Base-by-base conservation (phyloP, 2,888 invertebrate genomes). In the Malthinus flaveolus region DNA sequence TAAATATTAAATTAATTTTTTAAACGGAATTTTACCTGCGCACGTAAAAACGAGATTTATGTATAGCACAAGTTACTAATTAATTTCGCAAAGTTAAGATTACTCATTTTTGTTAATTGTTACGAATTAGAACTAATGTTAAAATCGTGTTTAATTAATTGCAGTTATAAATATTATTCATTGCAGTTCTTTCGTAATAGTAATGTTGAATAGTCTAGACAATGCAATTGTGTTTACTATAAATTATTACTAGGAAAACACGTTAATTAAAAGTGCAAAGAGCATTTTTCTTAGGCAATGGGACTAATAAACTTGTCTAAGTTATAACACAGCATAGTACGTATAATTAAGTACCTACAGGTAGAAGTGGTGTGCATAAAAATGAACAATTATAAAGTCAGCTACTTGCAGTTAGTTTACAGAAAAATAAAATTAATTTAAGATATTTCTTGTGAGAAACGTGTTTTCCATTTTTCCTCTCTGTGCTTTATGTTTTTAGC, bases 251-350 rank as follows among this genome's bases (percentile, higher is more conserved):
- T 61, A 51, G 54, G 62, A 54, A 64, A 66, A 65, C 66, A 66
- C 68, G 69, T 68, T 70, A 70, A 70, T 69, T 70, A 69, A 56
- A 66, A 68, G 61, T 63, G 59, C 56, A 63, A 59, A 59, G 65
- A 60, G 63, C 63, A 64, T 67, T 64, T 65, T 61, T 62, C 59
- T 49, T 31, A 59, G 56, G 57, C 51, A 58, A 52, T 42, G 49
- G 52, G 61, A 62, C 58, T 56, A 54, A 61, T 61, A 57, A 66
- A 59, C 55, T 56, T 58, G 62, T 62, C 62, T 55, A 46, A 48
- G 49, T 52, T 49, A 46, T 48, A n/a, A n/a, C 49, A 57, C 47
- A 35, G 23, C 39, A 9, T 42, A 42, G 39, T n/a, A n/a, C n/a
- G 39, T 49, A 55, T 64, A 64, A 64, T 64, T 64, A 64, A 60